Base-by-base conservation (phyloP, 2,888 invertebrate species). In the Branchellion lobata region DNA sequence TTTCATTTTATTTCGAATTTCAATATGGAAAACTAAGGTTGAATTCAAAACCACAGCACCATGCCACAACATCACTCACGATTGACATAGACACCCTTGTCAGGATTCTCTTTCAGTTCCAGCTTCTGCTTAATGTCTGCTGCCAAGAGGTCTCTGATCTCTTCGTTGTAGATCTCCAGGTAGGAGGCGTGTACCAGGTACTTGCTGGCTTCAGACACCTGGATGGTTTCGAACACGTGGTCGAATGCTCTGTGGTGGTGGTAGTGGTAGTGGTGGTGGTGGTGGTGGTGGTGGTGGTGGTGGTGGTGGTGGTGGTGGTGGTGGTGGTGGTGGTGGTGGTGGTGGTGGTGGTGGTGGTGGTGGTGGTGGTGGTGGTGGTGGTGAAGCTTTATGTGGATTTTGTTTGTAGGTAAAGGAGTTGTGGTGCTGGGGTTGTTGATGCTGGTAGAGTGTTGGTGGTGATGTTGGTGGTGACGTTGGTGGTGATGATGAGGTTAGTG, bases 161-260 rank as follows among this genome's bases (percentile, higher is more conserved):
- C 92, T 88, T 94, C 94, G 87, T 94, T 91, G 89, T 94, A 94
- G 81, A 94, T 94, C 88, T 94, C 94, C 82, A 94, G 89, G 86
- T 93, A 94, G 80, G 93, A 93, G 73, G 92, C 91, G 82, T 93
- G 90, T 0, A 93, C 92, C 81, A 92, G 89, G 87, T 88, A 95
- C 85, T 93, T 92, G 78, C 91, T 91, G 77, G 89, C 87, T 77
- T 90, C 90, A 0, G 93, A 91, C 36, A 88, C 87, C 18, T 85
- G 85, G 2, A 87, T 86, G 27, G 87, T 87, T 86, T 94, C 94
- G 88, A 95, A 95, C 80, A 95, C 91, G 85, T 95, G 95, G 85
- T 95, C 94, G 87, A 95, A 92, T 0, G 94, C 91, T 71, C 92
- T 90, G 84, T 51, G 79, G 40, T 40, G 40, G 40, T 40, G 40